These are phyloP conservation scores for Drosophila mayri DNA, from an alignment of 1,140 invertebrate species.

Conservation along the genomic window DNA sequence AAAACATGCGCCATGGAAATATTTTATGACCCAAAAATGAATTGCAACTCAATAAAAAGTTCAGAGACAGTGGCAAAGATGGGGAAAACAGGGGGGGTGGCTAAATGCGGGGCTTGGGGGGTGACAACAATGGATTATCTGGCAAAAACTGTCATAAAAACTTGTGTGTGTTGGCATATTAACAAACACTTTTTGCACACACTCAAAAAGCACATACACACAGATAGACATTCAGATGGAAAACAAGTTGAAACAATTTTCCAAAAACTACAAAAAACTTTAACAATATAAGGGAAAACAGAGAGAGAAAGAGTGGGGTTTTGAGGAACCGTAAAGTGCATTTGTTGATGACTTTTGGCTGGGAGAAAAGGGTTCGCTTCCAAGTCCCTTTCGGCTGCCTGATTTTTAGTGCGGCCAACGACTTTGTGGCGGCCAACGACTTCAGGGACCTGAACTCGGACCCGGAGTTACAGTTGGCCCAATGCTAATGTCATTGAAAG, in stretches of 20 bases:
- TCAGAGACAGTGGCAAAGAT: constrained; percentile 6
- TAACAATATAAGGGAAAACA: constrained; percentile 3
- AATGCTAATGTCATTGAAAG: constrained; percentile 78
- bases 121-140: constrained; percentile 37
- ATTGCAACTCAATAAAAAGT: constrained; percentile 73
- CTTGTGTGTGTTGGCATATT: constrained; percentile 39
- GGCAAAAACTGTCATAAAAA: constrained; percentile 50
- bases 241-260: constrained; percentile 43
- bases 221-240: constrained; percentile 19
- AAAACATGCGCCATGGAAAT: constrained; percentile 67
- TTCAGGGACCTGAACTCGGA: constrained; percentile 22
- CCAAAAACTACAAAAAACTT: constrained; percentile 56
- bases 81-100: neutral
- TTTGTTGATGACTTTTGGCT: constrained; percentile 50
- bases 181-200: constrained; percentile 42
- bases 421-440: constrained; percentile 42
- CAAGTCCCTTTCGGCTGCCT: constrained; percentile 41
- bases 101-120: neutral
- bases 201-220: constrained; percentile 11
- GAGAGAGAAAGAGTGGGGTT: neutral
- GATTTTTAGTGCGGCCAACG: constrained; percentile 59
- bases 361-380: constrained; percentile 21
- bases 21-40: constrained; percentile 64
- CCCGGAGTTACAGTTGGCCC: constrained; percentile 14
- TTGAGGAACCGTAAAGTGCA: constrained; percentile 41